Evolutionary conservation across 2,797 vertebrate species (phyloP).

Genomic region (Sebastes diploproa): DNA sequence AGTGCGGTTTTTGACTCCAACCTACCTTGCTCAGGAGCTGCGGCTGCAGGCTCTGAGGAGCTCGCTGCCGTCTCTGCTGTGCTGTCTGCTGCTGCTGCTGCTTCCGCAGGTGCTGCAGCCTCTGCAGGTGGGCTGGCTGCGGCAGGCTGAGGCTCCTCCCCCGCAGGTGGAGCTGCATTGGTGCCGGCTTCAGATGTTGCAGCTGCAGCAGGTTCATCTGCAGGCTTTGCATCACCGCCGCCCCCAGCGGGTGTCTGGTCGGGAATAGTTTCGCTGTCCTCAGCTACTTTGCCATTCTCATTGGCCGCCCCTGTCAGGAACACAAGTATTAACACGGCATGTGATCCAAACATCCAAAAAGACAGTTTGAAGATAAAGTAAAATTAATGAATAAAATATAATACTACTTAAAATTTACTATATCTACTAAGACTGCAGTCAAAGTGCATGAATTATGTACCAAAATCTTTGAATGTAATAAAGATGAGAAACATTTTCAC

Average conservation of each 20-base stretch:
- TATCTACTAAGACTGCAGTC: neutral
- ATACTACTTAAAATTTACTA: neutral
- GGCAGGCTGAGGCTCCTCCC: constrained; percentile 22
- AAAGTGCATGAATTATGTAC: neutral
- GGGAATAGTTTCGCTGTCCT: constrained; percentile 74
- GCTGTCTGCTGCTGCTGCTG: constrained; percentile 1
- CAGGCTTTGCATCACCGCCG: constrained; percentile 9
- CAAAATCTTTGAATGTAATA: neutral
- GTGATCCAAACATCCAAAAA: neutral
- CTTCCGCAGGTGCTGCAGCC: neutral
- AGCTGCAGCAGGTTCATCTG: constrained; percentile 30
- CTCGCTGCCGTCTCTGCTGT: neutral
- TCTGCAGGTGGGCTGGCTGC: constrained; percentile 23
- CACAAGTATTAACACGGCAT: neutral
- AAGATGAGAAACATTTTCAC: neutral
- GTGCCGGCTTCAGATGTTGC: constrained; percentile 22
- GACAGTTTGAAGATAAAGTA: neutral
- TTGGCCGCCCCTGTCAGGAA: constrained; percentile 57
- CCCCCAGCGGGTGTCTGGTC: constrained; percentile 61
- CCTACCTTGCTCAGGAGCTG: constrained; percentile 62
- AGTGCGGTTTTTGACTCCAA: neutral
- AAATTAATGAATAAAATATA: neutral
- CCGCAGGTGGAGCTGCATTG: constrained; percentile 39
- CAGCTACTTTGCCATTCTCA: constrained; percentile 69
- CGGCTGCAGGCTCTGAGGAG: neutral